Conservation (phyloP, 2,797 vertebrate species). For the Pygocentrus nattereri region DNA sequence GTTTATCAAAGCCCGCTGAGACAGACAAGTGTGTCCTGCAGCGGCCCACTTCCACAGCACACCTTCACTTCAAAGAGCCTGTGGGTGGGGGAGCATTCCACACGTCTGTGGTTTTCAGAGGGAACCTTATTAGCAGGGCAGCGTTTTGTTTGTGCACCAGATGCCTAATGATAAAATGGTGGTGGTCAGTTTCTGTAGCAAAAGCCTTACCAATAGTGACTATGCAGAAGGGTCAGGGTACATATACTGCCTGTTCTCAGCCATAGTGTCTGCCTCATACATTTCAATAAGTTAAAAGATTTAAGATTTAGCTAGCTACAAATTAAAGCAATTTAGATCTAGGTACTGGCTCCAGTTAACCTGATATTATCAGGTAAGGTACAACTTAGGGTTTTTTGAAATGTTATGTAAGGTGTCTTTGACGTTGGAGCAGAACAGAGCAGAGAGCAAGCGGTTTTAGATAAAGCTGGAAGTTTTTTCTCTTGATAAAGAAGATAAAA, state of each 20-base stretch:
- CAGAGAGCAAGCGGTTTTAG: background rate
- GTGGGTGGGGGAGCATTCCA: conserved; percentile 60
- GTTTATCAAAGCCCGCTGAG: conserved; percentile 54
- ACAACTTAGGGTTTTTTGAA: background rate
- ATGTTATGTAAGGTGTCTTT: background rate
- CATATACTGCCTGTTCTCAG: background rate
- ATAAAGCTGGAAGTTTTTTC: background rate
- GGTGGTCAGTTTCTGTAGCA: conserved; percentile 20
- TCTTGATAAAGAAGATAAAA: no score
- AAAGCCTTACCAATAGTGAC: conserved; percentile 6
- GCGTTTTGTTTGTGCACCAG: conserved; percentile 58
- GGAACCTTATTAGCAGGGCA: conserved; percentile 55
- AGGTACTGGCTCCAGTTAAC: background rate
- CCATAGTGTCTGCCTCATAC: background rate
- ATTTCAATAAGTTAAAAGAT: conserved; percentile 12
- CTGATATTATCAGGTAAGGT: background rate
- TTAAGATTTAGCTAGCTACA: background rate
- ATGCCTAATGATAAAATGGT: conserved; percentile 45
- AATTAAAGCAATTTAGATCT: background rate
- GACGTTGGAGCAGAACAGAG: background rate
- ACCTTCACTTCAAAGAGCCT: conserved; percentile 51
- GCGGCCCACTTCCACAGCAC: conserved; percentile 32
- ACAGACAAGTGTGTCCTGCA: conserved; percentile 40
- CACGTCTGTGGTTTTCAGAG: conserved; percentile 51
- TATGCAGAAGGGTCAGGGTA: background rate